phyloP scores from a whole-genome alignment of 2,888 invertebrate species.

The Tachystola acroxantha region DNA sequence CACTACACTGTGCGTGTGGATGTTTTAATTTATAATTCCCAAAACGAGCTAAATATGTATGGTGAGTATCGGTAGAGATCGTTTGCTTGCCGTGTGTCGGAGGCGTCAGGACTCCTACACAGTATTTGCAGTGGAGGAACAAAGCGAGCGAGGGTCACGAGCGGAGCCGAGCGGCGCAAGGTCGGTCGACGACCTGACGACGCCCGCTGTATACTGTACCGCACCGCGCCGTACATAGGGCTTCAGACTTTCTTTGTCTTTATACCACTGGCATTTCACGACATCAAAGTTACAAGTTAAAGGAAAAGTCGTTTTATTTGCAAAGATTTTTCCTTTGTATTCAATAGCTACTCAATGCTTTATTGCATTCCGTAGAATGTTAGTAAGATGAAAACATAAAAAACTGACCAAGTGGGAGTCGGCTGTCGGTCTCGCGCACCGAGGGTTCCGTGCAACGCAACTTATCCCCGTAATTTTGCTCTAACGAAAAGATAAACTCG shows the following conservation, averaged over 20 bases:
- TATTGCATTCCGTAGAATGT: too few relatives aligned
- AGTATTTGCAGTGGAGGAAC: constrained; percentile 39
- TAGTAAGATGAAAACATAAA: too few relatives aligned
- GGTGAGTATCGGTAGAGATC: background rate
- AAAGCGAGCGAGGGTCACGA: constrained; percentile 62
- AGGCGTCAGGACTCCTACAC: background rate
- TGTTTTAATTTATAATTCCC: constrained; percentile 7
- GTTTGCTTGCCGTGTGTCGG: background rate
- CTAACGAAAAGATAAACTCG: too few relatives aligned
- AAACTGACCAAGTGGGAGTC: too few relatives aligned
- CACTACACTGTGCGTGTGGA: constrained; percentile 3
- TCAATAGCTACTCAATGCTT: too few relatives aligned
- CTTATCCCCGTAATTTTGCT: too few relatives aligned
- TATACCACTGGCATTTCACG: constrained; percentile 1
- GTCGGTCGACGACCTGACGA: constrained; percentile 70
- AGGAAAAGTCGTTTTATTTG: background rate
- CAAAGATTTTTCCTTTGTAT: too few relatives aligned
- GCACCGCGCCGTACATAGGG: constrained; percentile 38
- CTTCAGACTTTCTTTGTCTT: constrained; percentile 36
- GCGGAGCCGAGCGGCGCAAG: constrained; percentile 67
- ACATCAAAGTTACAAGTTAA: background rate
- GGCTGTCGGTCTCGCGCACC: too few relatives aligned
- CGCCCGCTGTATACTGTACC: constrained; percentile 42
- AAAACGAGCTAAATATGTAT: background rate
- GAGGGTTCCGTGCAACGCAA: too few relatives aligned